A percentile compares a stretch with the other conserved stretches of the same genome.
These are phyloP conservation scores for Agapostemon virescens DNA, from an alignment of 2,888 invertebrate genomes.

Conservation along the genomic window DNA sequence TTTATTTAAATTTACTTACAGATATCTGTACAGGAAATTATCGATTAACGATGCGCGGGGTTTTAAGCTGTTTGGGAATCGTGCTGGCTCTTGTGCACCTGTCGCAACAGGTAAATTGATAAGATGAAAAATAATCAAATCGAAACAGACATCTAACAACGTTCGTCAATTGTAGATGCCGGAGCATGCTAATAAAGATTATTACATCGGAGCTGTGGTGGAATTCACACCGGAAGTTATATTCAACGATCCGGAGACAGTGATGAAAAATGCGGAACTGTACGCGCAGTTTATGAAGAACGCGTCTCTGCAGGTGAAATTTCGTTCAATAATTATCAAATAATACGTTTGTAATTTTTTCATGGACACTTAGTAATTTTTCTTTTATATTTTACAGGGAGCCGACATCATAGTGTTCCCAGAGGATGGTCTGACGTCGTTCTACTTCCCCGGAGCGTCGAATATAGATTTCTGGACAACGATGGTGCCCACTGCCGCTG, in stretches of 20 bases:
- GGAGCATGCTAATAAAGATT: background rate
- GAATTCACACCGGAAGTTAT: constrained; percentile 62
- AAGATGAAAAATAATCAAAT: background rate
- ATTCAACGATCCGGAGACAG: constrained; percentile 32
- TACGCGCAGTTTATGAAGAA: constrained; percentile 62
- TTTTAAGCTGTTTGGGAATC: background rate
- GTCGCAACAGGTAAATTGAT: constrained; percentile 19
- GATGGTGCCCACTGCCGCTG: constrained; percentile 62
- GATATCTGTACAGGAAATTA: background rate
- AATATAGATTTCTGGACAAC: constrained; percentile 66
- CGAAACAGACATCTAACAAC: background rate
- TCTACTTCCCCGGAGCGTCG: background rate
- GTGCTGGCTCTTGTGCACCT: background rate
- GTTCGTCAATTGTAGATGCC: background rate
- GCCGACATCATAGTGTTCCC: constrained; percentile 84
- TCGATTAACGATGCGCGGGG: background rate
- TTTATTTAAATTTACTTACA: background rate
- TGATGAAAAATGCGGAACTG: constrained; percentile 49
- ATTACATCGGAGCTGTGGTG: constrained; percentile 71
- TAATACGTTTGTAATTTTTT: background rate
- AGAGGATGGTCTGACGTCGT: constrained; percentile 78
- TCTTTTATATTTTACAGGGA: constrained; percentile 76
- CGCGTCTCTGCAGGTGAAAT: constrained; percentile 64
- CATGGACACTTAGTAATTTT: background rate
- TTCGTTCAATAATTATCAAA: too few relatives aligned